These are phyloP conservation scores for Nemotelus pantherinus DNA, from an alignment of 2,888 invertebrate species.

Conservation along the genomic window DNA sequence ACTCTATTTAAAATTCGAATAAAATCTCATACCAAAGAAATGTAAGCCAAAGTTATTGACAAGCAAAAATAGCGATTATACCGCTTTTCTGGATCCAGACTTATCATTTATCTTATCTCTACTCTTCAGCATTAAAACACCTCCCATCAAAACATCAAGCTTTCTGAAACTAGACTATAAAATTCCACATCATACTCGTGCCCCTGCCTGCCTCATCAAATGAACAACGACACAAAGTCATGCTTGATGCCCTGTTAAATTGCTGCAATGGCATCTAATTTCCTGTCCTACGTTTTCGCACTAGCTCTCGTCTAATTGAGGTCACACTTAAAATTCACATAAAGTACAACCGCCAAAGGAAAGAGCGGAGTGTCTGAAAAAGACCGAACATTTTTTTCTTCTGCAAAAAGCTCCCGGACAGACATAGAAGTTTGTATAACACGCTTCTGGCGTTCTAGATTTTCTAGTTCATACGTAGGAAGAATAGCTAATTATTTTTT, in stretches of 20 bases:
- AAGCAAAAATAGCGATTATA: too few relatives aligned
- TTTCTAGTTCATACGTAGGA: neutral
- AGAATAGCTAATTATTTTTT: neutral
- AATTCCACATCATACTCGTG: too few relatives aligned
- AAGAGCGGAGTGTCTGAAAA: neutral
- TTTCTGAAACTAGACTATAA: too few relatives aligned
- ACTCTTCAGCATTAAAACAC: too few relatives aligned
- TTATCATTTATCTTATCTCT: too few relatives aligned
- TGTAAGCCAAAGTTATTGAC: too few relatives aligned
- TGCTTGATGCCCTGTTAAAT: neutral
- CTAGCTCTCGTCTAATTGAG: neutral
- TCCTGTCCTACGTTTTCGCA: neutral
- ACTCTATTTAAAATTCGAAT: too few relatives aligned
- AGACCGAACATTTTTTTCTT: neutral
- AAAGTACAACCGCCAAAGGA: neutral
- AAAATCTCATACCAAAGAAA: too few relatives aligned
- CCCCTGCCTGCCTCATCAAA: neutral
- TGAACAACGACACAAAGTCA: neutral
- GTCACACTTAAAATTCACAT: neutral
- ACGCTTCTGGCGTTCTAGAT: neutral
- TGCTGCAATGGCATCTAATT: neutral
- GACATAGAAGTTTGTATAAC: neutral
- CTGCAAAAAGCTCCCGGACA: neutral
- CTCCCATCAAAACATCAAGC: too few relatives aligned
- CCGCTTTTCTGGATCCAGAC: too few relatives aligned